These are phyloP conservation scores for Zaprionus lachaisei DNA, from an alignment of 1,140 invertebrate genomes.

Conservation along the genomic window DNA sequence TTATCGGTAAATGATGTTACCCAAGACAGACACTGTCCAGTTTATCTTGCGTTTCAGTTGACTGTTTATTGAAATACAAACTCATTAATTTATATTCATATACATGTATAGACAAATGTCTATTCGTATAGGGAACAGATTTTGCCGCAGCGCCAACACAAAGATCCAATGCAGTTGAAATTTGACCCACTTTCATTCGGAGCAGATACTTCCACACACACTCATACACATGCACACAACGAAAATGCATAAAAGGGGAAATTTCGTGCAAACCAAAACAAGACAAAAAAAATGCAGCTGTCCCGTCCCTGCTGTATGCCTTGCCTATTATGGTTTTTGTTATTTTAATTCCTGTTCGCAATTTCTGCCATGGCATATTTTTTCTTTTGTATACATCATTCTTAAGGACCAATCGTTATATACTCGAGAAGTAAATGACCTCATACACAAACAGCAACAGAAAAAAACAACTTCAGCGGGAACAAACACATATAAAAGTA, in stretches of 20 bases:
- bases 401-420: constrained; percentile 39
- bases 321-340: constrained; percentile 34
- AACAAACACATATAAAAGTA: constrained; percentile 45
- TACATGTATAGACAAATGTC: constrained; percentile 7
- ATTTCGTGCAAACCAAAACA: constrained; percentile 55
- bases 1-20: constrained; percentile 20
- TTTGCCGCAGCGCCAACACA: constrained; percentile 58
- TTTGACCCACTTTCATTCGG: constrained; percentile 72
- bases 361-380: neutral
- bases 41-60: constrained; percentile 10
- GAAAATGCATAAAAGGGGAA: constrained; percentile 57
- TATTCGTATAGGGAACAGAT: constrained; percentile 37
- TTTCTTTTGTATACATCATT: constrained; percentile 34
- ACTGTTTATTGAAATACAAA: constrained; percentile 19
- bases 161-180: constrained; percentile 63
- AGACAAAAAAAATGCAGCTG: constrained; percentile 65
- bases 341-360: constrained; percentile 21
- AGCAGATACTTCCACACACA: constrained; percentile 25
- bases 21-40: constrained; percentile 1
- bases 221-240: constrained; percentile 10
- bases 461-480: constrained; percentile 21
- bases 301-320: constrained; percentile 32
- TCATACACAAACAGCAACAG: constrained; percentile 45
- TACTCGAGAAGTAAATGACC: constrained; percentile 72
- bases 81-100: neutral